phyloP scores from a whole-genome alignment of 2,888 invertebrate species.

The Caenorhabditis sp. region DNA sequence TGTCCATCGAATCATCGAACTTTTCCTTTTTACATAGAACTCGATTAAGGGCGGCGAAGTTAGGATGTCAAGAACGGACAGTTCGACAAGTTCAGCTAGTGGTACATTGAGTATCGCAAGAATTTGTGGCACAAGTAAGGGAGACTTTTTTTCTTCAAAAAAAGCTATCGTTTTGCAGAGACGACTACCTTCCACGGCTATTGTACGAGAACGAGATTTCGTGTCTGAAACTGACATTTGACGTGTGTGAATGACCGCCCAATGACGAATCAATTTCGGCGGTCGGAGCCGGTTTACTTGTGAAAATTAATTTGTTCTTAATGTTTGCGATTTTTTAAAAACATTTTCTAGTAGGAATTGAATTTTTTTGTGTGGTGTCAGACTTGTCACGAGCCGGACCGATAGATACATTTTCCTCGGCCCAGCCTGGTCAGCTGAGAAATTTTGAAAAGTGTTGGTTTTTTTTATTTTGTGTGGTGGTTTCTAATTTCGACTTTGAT shows the following conservation, averaged over 20 bases:
- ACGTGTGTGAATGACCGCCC: slow-evolving; percentile 78
- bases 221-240: slow-evolving; percentile 78
- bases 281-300: slow-evolving; percentile 73
- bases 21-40: slow-evolving; percentile 55
- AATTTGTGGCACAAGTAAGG: slow-evolving; percentile 77
- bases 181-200: slow-evolving; percentile 79
- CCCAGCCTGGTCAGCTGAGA: too few relatives aligned
- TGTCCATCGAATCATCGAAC: too few relatives aligned
- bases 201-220: slow-evolving; percentile 79
- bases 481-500: too few relatives aligned
- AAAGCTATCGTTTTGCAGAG: slow-evolving; percentile 61
- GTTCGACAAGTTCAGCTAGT: slow-evolving; percentile 78
- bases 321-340: neutral
- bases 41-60: slow-evolving; percentile 68
- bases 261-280: slow-evolving; percentile 69
- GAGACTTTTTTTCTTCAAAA: neutral
- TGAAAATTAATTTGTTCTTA: slow-evolving; percentile 53
- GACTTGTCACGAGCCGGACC: too few relatives aligned
- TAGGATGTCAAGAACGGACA: slow-evolving; percentile 78
- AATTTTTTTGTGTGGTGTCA: too few relatives aligned
- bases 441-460: too few relatives aligned
- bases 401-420: too few relatives aligned
- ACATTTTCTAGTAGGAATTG: slow-evolving; percentile 4
- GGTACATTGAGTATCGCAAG: slow-evolving; percentile 78
- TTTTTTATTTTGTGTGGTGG: too few relatives aligned